Evolutionary conservation across 2,888 invertebrate genomes (phyloP).

Genomic region (Cheilosia soror): DNA sequence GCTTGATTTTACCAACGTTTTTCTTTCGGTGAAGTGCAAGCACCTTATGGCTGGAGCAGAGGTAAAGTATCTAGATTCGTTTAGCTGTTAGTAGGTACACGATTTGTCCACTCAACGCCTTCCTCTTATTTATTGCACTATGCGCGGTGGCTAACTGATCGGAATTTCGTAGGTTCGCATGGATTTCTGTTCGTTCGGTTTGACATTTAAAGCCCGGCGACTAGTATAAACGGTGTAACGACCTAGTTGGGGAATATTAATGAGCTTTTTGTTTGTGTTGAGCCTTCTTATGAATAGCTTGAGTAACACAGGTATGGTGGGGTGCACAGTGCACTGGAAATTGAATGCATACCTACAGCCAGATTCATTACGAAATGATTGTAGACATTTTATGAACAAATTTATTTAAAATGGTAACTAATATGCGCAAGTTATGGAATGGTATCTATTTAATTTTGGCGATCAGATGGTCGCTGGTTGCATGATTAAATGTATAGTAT

Average conservation of each 20-base stretch:
- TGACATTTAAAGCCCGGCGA: constrained; percentile 59
- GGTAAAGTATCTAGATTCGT: constrained; percentile 13
- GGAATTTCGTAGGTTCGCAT: constrained; percentile 45
- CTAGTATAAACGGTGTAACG: constrained; percentile 29
- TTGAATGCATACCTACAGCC: not conserved
- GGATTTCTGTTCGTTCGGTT: constrained; percentile 28
- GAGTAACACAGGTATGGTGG: not conserved
- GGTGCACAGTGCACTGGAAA: constrained; percentile 2
- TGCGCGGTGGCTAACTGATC: constrained; percentile 22
- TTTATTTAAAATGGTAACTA: constrained; percentile 34
- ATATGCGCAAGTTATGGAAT: constrained; percentile 35
- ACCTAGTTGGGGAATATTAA: constrained; percentile 58
- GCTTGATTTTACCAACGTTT: too few species aligned
- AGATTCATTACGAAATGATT: constrained; percentile 41
- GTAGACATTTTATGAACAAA: constrained; percentile 18
- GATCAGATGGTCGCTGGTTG: constrained; percentile 27
- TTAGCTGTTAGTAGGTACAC: constrained; percentile 23
- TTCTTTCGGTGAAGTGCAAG: too few species aligned
- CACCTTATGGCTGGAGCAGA: constrained; percentile 9
- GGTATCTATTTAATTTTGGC: constrained; percentile 27
- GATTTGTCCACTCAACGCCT: constrained; percentile 65
- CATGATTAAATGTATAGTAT: not conserved
- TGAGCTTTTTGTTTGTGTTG: constrained; percentile 38
- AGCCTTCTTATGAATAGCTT: constrained; percentile 17
- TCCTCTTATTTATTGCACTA: constrained; percentile 49